phyloP scores from a whole-genome alignment of 2,113 vertebrate species.

The Indicator indicator region DNA sequence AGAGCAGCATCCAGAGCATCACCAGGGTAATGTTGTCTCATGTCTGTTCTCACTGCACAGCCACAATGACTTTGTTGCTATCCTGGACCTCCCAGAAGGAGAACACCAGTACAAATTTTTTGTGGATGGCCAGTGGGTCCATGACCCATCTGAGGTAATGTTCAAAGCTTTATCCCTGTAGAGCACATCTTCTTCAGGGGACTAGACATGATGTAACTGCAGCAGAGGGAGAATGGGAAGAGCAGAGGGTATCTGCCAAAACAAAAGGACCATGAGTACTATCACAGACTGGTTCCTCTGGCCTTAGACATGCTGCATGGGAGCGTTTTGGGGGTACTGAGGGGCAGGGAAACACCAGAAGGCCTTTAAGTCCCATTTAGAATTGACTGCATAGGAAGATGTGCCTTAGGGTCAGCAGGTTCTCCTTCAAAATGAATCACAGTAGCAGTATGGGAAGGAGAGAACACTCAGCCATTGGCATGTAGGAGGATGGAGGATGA shows the following conservation, averaged over 20 bases:
- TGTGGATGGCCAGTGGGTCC: conserved; percentile 98
- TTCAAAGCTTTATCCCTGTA: background rate
- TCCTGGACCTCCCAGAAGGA: conserved; percentile 95
- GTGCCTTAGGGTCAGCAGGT: background rate
- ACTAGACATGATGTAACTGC: background rate
- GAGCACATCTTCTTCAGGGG: background rate
- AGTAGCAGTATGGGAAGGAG: background rate
- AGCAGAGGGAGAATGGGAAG: background rate
- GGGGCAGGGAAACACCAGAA: background rate
- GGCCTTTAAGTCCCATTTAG: background rate
- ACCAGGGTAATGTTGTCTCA: background rate
- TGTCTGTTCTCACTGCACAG: conserved; percentile 69
- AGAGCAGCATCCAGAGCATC: background rate
- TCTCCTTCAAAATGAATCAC: background rate
- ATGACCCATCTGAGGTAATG: conserved; percentile 92
- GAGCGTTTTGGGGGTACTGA: background rate
- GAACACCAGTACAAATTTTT: conserved; percentile 99
- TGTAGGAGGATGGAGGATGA: background rate
- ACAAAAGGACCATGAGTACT: background rate
- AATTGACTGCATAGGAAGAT: background rate
- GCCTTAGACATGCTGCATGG: background rate
- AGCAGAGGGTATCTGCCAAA: background rate
- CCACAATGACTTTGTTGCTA: conserved; percentile 97
- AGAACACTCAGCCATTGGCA: background rate
- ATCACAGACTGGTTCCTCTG: background rate